Conservation (phyloP, 1,140 invertebrate genomes). For the Drosophila equinoxialis region DNA sequence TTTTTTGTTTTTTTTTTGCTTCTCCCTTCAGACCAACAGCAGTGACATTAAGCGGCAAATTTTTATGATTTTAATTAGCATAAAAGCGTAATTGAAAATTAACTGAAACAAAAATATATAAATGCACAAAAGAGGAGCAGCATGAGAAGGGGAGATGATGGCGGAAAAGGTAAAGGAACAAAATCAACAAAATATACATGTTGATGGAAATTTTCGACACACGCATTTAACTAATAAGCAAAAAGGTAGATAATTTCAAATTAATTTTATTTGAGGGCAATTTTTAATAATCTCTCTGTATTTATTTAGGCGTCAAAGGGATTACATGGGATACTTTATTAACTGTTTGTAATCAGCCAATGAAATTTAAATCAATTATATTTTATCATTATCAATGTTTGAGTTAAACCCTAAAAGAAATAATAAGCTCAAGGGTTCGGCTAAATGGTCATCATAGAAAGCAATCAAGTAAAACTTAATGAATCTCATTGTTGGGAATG, state of each 20-base stretch:
- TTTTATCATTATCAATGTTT: neutral
- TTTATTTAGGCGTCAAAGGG: neutral
- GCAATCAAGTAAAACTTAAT: no score
- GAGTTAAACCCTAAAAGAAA: no score
- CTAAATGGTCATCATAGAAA: no score
- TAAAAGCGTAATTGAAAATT: conserved; percentile 80
- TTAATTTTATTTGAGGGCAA: neutral
- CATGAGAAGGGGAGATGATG: conserved; percentile 4
- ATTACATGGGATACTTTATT: neutral
- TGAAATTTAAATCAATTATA: conserved; percentile 11
- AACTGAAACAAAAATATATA: conserved; percentile 71
- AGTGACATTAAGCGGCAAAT: conserved; percentile 57
- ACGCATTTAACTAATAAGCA: neutral
- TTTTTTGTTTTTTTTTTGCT: conserved; percentile 32
- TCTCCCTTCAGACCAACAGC: conserved; percentile 39
- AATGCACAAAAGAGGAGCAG: conserved; percentile 25
- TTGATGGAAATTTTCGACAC: neutral
- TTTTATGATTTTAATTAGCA: conserved; percentile 77
- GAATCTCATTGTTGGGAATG: no score
- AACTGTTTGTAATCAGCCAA: neutral
- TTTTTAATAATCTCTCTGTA: neutral
- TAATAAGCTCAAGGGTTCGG: neutral
- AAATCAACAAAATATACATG: neutral
- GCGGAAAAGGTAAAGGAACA: neutral
- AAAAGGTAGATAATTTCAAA: neutral